Evolutionary conservation across 1,140 invertebrate species (phyloP).

Genomic region (Hestina assimilis): DNA sequence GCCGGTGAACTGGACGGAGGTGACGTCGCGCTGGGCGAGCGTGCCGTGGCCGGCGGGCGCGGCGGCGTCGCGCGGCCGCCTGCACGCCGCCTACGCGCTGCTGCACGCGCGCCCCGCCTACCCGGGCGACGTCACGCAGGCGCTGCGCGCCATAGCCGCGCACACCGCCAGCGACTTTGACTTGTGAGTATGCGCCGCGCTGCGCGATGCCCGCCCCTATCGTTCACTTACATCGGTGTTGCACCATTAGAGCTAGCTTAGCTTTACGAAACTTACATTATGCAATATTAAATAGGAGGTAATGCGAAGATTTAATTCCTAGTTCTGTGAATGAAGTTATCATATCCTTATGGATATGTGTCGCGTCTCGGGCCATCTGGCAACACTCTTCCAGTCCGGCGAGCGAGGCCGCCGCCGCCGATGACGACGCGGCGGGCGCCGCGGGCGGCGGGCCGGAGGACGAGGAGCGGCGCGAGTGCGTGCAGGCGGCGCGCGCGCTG

Average conservation of each 20-base stretch:
- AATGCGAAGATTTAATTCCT: conserved; percentile 9
- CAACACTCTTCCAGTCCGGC: no score
- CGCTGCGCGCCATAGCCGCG: no score
- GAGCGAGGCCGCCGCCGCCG: not conserved
- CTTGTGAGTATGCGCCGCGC: conserved; percentile 38
- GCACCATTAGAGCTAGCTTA: no score
- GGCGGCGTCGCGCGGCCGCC: conserved; percentile 22
- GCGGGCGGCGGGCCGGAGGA: not conserved
- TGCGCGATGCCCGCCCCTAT: no score
- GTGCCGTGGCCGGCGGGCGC: conserved; percentile 31
- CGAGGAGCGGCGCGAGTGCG: conserved; percentile 8
- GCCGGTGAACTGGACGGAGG: conserved; percentile 31
- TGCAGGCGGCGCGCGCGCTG: conserved; percentile 20
- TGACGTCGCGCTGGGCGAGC: conserved; percentile 23
- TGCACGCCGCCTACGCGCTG: conserved; percentile 48
- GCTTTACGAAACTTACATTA: no score
- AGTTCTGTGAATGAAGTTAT: conserved; percentile 47
- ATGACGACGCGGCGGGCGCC: not conserved
- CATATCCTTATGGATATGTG: conserved; percentile 55
- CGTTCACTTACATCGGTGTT: no score
- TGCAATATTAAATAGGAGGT: no score
- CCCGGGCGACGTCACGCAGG: not conserved
- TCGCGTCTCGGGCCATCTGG: conserved; percentile 36
- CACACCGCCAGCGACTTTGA: conserved; percentile 20
- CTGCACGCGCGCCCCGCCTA: conserved; percentile 20